These are phyloP conservation scores for Phania funesta DNA, from an alignment of 2,888 invertebrate species.

Conservation along the genomic window DNA sequence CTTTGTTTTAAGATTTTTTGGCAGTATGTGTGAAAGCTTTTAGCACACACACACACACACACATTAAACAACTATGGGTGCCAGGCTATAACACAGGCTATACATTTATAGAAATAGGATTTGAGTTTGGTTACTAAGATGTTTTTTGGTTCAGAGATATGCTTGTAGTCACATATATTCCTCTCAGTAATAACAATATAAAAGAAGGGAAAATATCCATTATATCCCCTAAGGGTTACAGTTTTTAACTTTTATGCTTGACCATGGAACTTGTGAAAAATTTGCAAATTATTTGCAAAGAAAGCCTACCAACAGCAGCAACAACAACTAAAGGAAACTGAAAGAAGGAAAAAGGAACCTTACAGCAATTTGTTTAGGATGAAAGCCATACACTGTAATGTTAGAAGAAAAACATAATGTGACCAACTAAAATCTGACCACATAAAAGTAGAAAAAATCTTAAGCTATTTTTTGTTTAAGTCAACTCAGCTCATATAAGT, in stretches of 20 bases:
- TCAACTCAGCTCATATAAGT: not conserved
- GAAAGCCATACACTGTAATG: too few species aligned
- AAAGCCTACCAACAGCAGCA: constrained; percentile 18
- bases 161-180: too few species aligned
- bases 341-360: not conserved
- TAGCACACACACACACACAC: not conserved
- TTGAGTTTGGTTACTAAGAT: too few species aligned
- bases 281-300: constrained; percentile 14
- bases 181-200: too few species aligned
- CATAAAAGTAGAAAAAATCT: too few species aligned
- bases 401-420: too few species aligned
- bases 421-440: too few species aligned
- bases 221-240: constrained; percentile 48
- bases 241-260: constrained; percentile 61
- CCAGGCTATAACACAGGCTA: not conserved
- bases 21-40: constrained; percentile 20
- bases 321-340: constrained; percentile 8
- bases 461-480: too few species aligned
- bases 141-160: too few species aligned
- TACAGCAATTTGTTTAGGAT: constrained; percentile 40
- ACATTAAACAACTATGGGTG: not conserved
- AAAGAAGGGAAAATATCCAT: constrained; percentile 23
- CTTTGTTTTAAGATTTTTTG: constrained; percentile 2
- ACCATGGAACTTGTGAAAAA: constrained; percentile 61
- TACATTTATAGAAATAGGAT: constrained; percentile 11